Percentiles rank a stretch among this genome's conserved stretches.
Conservation (phyloP, 2,797 vertebrate species). For the Sciurus vulgaris region DNA sequence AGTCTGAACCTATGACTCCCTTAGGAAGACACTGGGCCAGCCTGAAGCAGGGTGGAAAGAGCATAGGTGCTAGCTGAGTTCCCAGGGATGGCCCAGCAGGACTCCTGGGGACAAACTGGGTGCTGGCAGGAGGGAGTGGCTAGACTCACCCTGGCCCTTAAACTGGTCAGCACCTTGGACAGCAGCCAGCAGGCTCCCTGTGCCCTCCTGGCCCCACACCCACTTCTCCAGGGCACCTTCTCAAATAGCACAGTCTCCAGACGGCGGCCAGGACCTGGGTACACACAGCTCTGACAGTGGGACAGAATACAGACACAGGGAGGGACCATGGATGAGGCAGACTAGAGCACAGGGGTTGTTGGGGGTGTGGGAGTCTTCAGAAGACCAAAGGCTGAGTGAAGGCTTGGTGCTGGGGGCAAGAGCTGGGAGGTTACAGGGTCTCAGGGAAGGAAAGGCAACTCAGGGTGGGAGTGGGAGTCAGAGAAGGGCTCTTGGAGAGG, state of each 20-base stretch:
- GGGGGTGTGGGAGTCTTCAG: not conserved
- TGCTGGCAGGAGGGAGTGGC: not conserved
- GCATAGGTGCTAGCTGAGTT: not conserved
- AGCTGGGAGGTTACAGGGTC: not conserved
- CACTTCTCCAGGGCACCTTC: not conserved
- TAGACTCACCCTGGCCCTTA: not conserved
- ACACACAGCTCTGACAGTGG: not conserved
- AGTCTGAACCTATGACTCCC: not conserved
- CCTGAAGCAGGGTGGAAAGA: not conserved
- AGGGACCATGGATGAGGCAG: not conserved
- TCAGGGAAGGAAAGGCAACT: not conserved
- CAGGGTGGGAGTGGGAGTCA: not conserved
- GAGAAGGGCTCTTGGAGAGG: not conserved
- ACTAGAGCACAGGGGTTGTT: not conserved
- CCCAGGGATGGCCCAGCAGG: not conserved
- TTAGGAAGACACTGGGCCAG: not conserved
- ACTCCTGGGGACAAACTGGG: not conserved
- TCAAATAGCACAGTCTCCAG: slow-evolving; percentile 56
- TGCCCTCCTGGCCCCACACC: not conserved
- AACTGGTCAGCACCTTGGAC: slow-evolving; percentile 75
- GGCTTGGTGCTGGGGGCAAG: not conserved
- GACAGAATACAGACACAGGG: not conserved
- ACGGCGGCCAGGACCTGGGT: not conserved
- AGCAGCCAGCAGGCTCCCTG: slow-evolving; percentile 64
- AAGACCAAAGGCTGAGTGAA: not conserved